phyloP scores from a whole-genome alignment of 2,888 invertebrate genomes.

The Epinotia brunnichana region DNA sequence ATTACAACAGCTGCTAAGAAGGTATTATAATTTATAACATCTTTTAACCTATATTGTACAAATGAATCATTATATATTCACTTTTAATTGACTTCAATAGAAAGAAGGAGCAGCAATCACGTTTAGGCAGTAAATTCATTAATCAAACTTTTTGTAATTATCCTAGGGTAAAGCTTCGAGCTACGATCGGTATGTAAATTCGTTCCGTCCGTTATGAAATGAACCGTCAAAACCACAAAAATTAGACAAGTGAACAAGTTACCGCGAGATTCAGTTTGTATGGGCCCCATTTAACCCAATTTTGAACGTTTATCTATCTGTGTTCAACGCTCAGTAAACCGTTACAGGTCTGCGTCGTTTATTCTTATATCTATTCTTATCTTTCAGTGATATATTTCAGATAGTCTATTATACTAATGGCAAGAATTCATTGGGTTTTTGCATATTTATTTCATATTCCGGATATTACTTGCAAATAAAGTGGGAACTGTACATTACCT shows the following conservation, averaged over 20 bases:
- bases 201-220: constrained; percentile 66
- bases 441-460: too few relatives aligned
- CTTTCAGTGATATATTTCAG: constrained; percentile 59
- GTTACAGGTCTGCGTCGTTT: constrained; percentile 62
- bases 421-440: too few relatives aligned
- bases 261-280: constrained; percentile 71
- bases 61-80: too few relatives aligned
- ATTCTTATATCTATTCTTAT: constrained; percentile 41
- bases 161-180: neutral
- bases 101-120: too few relatives aligned
- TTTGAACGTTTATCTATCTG: constrained; percentile 80
- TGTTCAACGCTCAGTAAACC: constrained; percentile 76
- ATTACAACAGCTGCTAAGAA: too few relatives aligned
- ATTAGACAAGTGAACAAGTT: constrained; percentile 78
- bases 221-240: constrained; percentile 75
- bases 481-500: too few relatives aligned
- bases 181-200: constrained; percentile 44
- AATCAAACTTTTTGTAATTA: neutral
- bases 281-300: constrained; percentile 79
- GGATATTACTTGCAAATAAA: too few relatives aligned
- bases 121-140: too few relatives aligned
- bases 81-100: too few relatives aligned
- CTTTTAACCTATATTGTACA: too few relatives aligned
- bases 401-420: too few relatives aligned
- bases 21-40: too few relatives aligned